phyloP scores from a whole-genome alignment of 2,113 vertebrate genomes.

The Hydrolagus affinis region DNA sequence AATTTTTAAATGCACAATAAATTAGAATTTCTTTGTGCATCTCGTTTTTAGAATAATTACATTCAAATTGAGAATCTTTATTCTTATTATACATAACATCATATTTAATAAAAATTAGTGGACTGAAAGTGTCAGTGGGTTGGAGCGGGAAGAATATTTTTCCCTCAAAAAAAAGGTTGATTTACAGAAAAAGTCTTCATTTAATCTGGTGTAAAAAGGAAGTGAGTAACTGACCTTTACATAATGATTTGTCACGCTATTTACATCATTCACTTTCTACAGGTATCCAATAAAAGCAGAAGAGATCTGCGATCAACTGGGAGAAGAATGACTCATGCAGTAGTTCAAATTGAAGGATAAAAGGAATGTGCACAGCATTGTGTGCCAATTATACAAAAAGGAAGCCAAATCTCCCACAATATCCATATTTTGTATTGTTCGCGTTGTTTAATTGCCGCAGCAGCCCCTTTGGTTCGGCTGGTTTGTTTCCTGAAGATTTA shows the following conservation, averaged over 20 bases:
- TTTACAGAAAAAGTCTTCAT: slow-evolving; percentile 21
- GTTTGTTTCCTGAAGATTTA: slow-evolving; percentile 66
- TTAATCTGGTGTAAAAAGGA: slow-evolving; percentile 19
- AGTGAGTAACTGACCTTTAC: slow-evolving; percentile 20
- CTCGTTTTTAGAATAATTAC: not conserved
- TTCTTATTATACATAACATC: slow-evolving; percentile 20
- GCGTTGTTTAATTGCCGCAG: slow-evolving; percentile 58
- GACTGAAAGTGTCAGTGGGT: not conserved
- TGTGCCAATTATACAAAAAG: slow-evolving; percentile 33
- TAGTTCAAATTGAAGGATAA: slow-evolving; percentile 21
- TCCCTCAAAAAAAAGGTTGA: not conserved
- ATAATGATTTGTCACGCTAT: slow-evolving; percentile 24
- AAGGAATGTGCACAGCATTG: slow-evolving; percentile 23
- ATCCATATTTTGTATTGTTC: slow-evolving; percentile 36
- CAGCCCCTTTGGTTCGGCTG: slow-evolving; percentile 62
- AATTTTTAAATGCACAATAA: not conserved
- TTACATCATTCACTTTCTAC: slow-evolving; percentile 29
- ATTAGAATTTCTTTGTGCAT: not conserved
- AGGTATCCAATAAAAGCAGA: not conserved
- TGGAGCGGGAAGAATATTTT: not conserved
- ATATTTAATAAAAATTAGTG: slow-evolving; percentile 15
- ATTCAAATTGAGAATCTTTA: not conserved
- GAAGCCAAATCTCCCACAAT: slow-evolving; percentile 33
- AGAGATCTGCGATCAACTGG: slow-evolving; percentile 15
- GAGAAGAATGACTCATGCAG: slow-evolving; percentile 32